Evolutionary conservation across 2,113 vertebrate genomes (phyloP).

Genomic region (Gorsachius goisagi): DNA sequence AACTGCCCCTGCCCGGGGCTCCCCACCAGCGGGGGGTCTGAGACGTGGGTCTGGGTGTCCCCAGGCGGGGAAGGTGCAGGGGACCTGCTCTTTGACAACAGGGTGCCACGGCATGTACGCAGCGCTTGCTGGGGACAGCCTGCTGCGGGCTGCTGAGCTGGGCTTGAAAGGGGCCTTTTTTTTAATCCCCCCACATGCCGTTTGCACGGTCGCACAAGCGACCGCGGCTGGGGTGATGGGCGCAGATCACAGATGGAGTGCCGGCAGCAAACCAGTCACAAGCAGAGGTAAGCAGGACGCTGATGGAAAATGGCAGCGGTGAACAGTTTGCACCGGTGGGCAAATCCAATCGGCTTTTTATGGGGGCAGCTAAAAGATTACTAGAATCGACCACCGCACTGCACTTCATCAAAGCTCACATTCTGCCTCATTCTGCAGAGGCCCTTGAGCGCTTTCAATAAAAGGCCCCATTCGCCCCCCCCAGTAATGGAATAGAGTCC

Average conservation of each 20-base stretch:
- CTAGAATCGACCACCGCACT: neutral
- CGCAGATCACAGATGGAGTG: neutral
- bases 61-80: neutral
- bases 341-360: neutral
- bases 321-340: neutral
- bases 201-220: neutral
- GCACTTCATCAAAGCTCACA: neutral
- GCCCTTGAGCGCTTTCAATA: neutral
- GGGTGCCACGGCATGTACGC: rapidly evolving
- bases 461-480: neutral
- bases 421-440: neutral
- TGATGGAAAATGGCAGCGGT: neutral
- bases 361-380: neutral
- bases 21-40: rapidly evolving
- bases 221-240: neutral
- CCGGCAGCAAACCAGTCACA: neutral
- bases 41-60: neutral
- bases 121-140: rapidly evolving
- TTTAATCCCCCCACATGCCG: no score
- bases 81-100: neutral
- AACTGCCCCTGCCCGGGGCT: neutral
- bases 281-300: rapidly evolving
- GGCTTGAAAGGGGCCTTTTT: no score
- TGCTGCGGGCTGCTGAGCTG: neutral
- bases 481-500: neutral